These are phyloP conservation scores for Drosophila ironensis DNA, from an alignment of 1,140 invertebrate species.

Conservation along the genomic window DNA sequence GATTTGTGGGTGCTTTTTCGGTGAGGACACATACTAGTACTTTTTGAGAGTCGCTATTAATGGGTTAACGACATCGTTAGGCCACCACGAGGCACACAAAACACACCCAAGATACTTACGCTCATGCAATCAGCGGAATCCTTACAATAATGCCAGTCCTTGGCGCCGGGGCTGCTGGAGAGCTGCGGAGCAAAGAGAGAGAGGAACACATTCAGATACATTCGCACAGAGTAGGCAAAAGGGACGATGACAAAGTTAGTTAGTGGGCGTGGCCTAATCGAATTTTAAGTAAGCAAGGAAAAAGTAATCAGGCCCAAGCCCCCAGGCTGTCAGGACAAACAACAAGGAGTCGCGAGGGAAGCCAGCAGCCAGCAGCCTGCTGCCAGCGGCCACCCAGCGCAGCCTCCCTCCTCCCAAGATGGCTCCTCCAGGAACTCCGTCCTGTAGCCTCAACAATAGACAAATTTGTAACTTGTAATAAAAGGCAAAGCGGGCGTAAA, in stretches of 20 bases:
- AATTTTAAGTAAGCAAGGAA: slow-evolving; percentile 77
- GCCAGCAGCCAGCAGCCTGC: slow-evolving; percentile 44
- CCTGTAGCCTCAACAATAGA: slow-evolving; percentile 56
- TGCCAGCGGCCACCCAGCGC: background rate
- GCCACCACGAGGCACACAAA: no score
- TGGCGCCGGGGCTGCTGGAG: slow-evolving; percentile 19
- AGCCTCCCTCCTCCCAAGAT: background rate
- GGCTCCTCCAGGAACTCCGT: background rate
- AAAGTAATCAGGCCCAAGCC: slow-evolving; percentile 72
- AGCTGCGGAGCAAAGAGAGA: slow-evolving; percentile 58
- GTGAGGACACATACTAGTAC: no score
- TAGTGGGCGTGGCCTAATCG: slow-evolving; percentile 75
- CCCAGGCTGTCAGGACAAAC: slow-evolving; percentile 49
- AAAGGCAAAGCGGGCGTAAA: slow-evolving; percentile 46
- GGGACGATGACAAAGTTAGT: slow-evolving; percentile 60
- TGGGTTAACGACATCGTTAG: slow-evolving; percentile 52
- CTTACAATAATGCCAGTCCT: slow-evolving; percentile 72
- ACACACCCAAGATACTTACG: slow-evolving; percentile 50
- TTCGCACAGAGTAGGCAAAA: no score
- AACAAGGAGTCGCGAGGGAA: slow-evolving; percentile 48
- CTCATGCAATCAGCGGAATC: slow-evolving; percentile 69
- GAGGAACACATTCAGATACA: no score
- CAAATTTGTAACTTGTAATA: slow-evolving; percentile 77
- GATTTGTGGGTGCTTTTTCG: background rate
- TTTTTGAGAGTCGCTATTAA: slow-evolving; percentile 22